These are phyloP conservation scores for Pluvianellus socialis DNA, from an alignment of 2,113 vertebrate genomes.

Conservation along the genomic window DNA sequence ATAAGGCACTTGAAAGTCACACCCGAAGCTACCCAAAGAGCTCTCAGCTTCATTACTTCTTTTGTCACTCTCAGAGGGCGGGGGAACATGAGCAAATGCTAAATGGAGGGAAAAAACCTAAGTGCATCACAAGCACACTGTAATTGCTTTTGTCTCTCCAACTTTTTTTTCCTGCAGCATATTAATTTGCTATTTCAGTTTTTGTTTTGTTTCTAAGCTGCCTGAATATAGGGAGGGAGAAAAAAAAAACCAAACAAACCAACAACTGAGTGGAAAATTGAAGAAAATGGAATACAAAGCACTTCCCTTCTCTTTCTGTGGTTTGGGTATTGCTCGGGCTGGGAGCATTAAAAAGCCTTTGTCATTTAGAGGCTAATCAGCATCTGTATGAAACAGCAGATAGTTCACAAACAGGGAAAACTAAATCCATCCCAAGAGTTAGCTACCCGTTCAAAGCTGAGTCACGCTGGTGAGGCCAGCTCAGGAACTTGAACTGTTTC, in stretches of 20 bases:
- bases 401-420: background rate
- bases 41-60: conserved; percentile 17
- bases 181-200: conserved; percentile 50
- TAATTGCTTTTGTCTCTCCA: conserved; percentile 31
- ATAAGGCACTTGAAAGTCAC: conserved; percentile 4
- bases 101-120: conserved; percentile 30
- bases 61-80: background rate
- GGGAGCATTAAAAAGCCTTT: background rate
- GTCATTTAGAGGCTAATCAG: background rate
- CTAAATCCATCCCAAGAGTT: background rate
- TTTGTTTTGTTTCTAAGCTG: conserved; percentile 8
- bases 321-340: background rate
- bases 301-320: conserved; percentile 6
- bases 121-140: background rate
- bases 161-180: background rate
- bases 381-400: background rate
- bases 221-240: background rate
- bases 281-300: conserved; percentile 42
- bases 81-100: background rate
- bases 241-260: background rate
- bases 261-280: background rate
- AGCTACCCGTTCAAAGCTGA: background rate
- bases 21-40: conserved; percentile 14
- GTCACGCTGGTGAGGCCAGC: background rate
- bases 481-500: background rate